Evolutionary conservation across 2,888 invertebrate genomes (phyloP), one percentile per base, ranked within the genome.

Genomic region (Aethes cnicana): DNA sequence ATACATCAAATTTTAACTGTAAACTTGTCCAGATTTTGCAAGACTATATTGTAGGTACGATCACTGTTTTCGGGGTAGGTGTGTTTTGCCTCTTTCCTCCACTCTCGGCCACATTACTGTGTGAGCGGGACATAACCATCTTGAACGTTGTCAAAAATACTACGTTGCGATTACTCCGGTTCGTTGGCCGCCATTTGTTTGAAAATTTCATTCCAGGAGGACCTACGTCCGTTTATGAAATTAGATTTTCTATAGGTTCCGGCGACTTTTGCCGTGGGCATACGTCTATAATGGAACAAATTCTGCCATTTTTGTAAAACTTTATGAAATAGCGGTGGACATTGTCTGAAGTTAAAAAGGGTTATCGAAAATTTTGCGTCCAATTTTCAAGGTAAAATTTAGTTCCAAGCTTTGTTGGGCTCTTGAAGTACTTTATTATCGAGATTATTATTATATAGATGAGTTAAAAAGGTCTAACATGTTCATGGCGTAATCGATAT

Each of bases 111-210:
- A 4, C n/a, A 26, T n/a, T n/a, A 5, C 9, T 9, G 11, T n/a
- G 7, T 8, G n/a, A 26, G 26, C n/a, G 11, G 5, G 11, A 4
- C 4, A 5, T 26, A 9, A 9, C 11, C 9, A 9, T 26, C 9
- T 26, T 8, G 14, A 0, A 23, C 8, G 12, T n/a, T 12, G 4
- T 14, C 23, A 12, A 8, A 14, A 23, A 4, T 12, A 11, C n/a
- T 14, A 8, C 14, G 6, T 14, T 11, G 9, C 7, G 25, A 17
- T 48, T 50, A 56, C 52, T 54, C 50, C 66, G 77, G 77, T 75
- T 78, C 77, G 75, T 77, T 80, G 70, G 58, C 44, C 56, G 54
- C 60, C 72, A 67, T 73, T 75, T 77, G 76, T 77, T 79, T 77
- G 78, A 58, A 64, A 68, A 70, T 67, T 68, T 62, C 63, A 64